Percentiles rank a stretch among this genome's conserved stretches.
Evolutionary conservation across 2,797 vertebrate species (phyloP).

Genomic region (Adrianichthys oophorus): DNA sequence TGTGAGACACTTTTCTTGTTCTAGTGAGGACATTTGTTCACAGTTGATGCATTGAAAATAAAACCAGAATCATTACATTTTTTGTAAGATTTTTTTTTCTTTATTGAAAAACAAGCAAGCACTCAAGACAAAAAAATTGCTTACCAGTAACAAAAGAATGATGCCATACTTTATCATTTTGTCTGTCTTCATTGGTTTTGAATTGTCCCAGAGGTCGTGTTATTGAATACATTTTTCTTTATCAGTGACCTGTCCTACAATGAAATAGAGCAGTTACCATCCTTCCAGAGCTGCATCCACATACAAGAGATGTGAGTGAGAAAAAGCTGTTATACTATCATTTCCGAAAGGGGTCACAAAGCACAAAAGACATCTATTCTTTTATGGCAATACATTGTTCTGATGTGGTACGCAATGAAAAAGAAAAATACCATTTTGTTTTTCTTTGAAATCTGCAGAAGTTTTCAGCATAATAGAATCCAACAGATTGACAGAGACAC

Average conservation of each 20-base stretch:
- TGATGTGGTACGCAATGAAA: too few relatives aligned
- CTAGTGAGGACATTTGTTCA: too few relatives aligned
- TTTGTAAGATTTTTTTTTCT: background rate
- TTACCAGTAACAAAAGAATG: background rate
- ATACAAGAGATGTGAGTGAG: constrained; percentile 95
- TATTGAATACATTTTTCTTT: constrained; percentile 21
- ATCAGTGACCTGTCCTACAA: constrained; percentile 96
- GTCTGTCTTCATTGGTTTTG: constrained; percentile 7
- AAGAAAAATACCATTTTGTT: too few relatives aligned
- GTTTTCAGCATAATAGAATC: constrained; percentile 92
- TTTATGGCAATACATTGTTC: background rate
- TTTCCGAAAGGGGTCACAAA: background rate
- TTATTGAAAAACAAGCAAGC: background rate
- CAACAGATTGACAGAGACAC: constrained; percentile 84
- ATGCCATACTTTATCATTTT: background rate
- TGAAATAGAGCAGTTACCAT: constrained; percentile 85
- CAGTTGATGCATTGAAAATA: too few relatives aligned
- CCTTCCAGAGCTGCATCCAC: constrained; percentile 85
- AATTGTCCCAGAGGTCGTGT: constrained; percentile 1
- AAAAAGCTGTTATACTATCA: constrained; percentile 4
- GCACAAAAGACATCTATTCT: background rate
- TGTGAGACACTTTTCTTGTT: constrained; percentile 80
- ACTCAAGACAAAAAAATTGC: background rate
- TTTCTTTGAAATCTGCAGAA: constrained; percentile 74
- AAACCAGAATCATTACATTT: too few relatives aligned